A percentile compares a stretch with the other conserved stretches of the same genome.
These are phyloP conservation scores for Anguilla marmorata DNA, from an alignment of 2,797 vertebrate genomes.

Conservation along the genomic window DNA sequence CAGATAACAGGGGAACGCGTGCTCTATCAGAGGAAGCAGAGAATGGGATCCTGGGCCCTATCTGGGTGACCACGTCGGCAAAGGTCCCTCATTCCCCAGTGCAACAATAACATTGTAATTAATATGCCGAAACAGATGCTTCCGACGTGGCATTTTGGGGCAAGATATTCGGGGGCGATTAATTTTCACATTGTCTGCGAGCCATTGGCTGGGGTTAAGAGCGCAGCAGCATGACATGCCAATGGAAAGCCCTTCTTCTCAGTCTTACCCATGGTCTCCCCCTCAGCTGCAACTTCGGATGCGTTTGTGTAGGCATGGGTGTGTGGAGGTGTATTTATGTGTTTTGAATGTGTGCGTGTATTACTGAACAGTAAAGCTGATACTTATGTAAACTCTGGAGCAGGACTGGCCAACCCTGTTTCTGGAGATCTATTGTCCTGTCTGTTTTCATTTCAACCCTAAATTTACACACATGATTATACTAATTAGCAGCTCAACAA, in stretches of 20 bases:
- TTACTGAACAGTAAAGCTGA: neutral
- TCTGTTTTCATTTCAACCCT: too few species aligned
- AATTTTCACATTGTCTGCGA: conserved; percentile 44
- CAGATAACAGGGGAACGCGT: conserved; percentile 64
- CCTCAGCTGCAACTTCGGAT: too few species aligned
- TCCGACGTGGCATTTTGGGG: conserved; percentile 69
- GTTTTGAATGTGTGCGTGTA: neutral
- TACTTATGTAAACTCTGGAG: neutral
- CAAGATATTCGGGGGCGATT: conserved; percentile 51
- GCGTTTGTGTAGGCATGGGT: neutral
- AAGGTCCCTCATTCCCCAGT: conserved; percentile 69
- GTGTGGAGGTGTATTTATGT: neutral
- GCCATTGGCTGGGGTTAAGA: conserved; percentile 43
- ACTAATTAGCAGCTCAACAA: too few species aligned
- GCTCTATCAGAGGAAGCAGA: conserved; percentile 54
- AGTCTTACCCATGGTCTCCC: neutral
- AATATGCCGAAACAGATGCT: conserved; percentile 59
- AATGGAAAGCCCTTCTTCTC: conserved; percentile 4
- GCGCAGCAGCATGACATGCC: conserved; percentile 27
- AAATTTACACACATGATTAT: too few species aligned
- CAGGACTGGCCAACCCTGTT: too few species aligned
- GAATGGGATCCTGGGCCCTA: conserved; percentile 58
- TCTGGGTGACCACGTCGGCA: conserved; percentile 61
- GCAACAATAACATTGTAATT: conserved; percentile 69
- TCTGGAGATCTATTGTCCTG: too few species aligned